These are phyloP conservation scores for Myotis planiceps DNA, from an alignment of 2,797 vertebrate genomes.

Conservation along the genomic window DNA sequence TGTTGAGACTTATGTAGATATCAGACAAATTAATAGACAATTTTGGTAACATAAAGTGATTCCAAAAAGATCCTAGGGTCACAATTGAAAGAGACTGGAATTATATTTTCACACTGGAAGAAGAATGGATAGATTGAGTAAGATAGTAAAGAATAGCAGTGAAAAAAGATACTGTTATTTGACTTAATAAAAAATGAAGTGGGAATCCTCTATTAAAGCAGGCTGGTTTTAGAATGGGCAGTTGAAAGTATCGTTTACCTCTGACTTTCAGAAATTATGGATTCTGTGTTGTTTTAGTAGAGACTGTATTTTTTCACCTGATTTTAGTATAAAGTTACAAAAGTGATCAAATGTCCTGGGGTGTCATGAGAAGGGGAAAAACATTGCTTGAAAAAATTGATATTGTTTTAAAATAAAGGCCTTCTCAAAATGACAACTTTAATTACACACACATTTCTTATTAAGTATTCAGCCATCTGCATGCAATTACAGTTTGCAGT, in stretches of 20 bases:
- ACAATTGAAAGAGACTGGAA: background rate
- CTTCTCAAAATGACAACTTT: constrained; percentile 60
- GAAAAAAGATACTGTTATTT: background rate
- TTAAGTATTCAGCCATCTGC: background rate
- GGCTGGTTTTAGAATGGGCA: background rate
- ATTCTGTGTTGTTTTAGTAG: background rate
- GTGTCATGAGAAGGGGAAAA: background rate
- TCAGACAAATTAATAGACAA: background rate
- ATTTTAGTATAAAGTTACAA: constrained; percentile 7
- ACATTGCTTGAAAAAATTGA: constrained; percentile 45
- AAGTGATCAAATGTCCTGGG: background rate
- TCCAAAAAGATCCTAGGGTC: background rate
- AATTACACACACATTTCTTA: background rate
- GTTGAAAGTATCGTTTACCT: background rate
- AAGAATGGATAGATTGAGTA: background rate
- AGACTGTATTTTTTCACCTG: background rate
- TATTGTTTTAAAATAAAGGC: constrained; percentile 55
- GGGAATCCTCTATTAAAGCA: background rate
- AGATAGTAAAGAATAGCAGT: background rate
- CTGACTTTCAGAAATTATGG: background rate
- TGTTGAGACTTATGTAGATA: background rate
- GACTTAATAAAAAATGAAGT: constrained; percentile 11
- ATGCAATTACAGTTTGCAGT: constrained; percentile 48
- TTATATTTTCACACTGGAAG: background rate
- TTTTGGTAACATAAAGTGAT: background rate